Conservation (phyloP, 2,797 vertebrate genomes). For the Anolis apletophallus region DNA sequence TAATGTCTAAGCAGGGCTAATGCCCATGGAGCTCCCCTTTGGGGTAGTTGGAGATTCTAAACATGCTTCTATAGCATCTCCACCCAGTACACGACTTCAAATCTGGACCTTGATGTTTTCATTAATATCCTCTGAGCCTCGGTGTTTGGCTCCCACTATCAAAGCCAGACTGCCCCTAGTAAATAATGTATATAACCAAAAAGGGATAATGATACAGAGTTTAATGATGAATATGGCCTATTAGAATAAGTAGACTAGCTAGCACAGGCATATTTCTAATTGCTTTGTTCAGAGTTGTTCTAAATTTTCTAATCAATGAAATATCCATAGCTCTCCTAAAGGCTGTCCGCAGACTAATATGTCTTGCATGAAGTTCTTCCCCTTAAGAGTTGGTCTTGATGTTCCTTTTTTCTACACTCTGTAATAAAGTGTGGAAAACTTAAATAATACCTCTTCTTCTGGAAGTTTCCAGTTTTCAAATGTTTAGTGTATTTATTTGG, state of each 20-base stretch:
- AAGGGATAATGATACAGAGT: conserved; percentile 16
- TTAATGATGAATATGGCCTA: conserved; percentile 13
- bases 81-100: not conserved
- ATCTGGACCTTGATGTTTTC: not conserved
- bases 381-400: not conserved
- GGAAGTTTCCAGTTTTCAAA: not conserved
- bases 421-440: not conserved
- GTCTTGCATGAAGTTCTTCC: not conserved
- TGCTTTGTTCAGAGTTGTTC: conserved; percentile 3
- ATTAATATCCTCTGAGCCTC: not conserved
- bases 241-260: conserved; percentile 13
- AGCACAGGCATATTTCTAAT: conserved; percentile 10
- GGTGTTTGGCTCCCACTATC: not conserved
- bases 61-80: not conserved
- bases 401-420: not conserved
- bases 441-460: not conserved
- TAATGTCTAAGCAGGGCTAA: not conserved
- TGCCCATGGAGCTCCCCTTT: not conserved
- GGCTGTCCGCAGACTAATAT: conserved; percentile 5
- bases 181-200: conserved; percentile 21
- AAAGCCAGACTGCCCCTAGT: not conserved
- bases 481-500: not conserved
- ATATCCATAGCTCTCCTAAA: conserved; percentile 8
- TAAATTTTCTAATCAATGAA: conserved; percentile 9
- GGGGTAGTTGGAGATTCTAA: not conserved